These are phyloP conservation scores for Oscheius sp. DNA, from an alignment of 2,888 invertebrate genomes.

Conservation along the genomic window DNA sequence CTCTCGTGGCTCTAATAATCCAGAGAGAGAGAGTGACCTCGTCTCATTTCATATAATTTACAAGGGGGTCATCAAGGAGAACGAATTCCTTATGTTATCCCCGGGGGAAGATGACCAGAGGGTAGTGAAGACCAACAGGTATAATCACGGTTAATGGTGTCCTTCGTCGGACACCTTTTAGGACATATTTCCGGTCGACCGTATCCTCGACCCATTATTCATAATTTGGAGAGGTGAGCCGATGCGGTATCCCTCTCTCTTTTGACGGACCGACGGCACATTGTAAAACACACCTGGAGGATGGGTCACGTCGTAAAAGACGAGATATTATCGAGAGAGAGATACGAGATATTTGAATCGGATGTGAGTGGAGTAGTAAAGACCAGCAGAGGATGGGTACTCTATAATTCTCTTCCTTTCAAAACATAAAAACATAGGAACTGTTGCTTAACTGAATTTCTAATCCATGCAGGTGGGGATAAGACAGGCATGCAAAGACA, in stretches of 20 bases:
- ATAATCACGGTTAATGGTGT: no score
- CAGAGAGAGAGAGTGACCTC: constrained; percentile 26
- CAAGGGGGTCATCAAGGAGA: constrained; percentile 7
- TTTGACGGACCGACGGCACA: background rate
- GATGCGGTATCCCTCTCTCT: background rate
- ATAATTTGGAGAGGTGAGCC: constrained; percentile 21
- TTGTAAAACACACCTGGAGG: background rate
- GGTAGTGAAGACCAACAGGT: no score
- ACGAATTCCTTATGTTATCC: no score
- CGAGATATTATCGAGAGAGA: no score
- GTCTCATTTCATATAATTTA: constrained; percentile 28
- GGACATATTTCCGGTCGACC: constrained; percentile 11
- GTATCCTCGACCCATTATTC: constrained; percentile 18
- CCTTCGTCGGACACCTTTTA: no score
- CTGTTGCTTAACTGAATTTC: no score
- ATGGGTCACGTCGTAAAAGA: background rate
- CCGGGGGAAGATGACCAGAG: no score
- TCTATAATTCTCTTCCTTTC: no score
- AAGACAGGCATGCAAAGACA: no score
- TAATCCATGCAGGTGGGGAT: no score
- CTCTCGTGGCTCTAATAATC: constrained; percentile 16
- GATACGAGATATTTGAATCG: background rate
- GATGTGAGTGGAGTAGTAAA: background rate
- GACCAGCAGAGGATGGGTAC: no score
- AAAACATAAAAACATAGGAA: no score